Evolutionary conservation across 2,888 invertebrate genomes (phyloP).

Genomic region (Dinocampus coccinellae): DNA sequence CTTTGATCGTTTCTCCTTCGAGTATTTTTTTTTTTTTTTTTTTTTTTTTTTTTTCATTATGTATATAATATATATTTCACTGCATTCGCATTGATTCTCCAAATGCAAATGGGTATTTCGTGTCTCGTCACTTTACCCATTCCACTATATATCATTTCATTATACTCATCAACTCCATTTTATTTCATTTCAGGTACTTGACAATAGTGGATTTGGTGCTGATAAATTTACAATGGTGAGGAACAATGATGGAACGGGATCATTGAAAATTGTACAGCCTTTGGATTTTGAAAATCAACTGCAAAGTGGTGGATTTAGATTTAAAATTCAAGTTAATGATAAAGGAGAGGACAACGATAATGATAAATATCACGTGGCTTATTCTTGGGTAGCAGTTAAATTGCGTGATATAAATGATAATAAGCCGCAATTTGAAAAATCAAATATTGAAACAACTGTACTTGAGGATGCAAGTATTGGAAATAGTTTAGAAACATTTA

Average conservation of each 20-base stretch:
- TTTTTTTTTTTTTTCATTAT: too few species aligned
- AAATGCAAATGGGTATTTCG: constrained; percentile 29
- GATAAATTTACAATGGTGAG: constrained; percentile 98
- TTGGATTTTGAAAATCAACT: constrained; percentile 94
- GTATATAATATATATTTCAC: constrained; percentile 10
- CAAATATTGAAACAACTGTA: constrained; percentile 92
- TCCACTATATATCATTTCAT: constrained; percentile 14
- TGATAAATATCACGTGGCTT: constrained; percentile 97
- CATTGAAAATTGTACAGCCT: constrained; percentile 94
- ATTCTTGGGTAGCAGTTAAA: constrained; percentile 94
- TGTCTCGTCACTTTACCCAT: not conserved
- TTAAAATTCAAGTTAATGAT: constrained; percentile 94
- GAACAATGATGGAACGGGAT: constrained; percentile 95
- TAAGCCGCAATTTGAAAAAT: constrained; percentile 93
- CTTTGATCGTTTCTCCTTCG: constrained; percentile 21
- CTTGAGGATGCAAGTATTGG: constrained; percentile 94
- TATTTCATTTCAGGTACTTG: constrained; percentile 76
- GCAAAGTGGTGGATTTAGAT: constrained; percentile 95
- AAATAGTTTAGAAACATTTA: constrained; percentile 91
- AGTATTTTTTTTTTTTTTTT: too few species aligned
- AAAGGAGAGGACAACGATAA: constrained; percentile 96
- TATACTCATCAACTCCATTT: constrained; percentile 11
- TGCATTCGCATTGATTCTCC: constrained; percentile 12
- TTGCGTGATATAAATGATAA: constrained; percentile 97
- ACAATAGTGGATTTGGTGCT: constrained; percentile 94